Conservation (phyloP, 2,797 vertebrate species). For the Rhadinocentrus ornatus region DNA sequence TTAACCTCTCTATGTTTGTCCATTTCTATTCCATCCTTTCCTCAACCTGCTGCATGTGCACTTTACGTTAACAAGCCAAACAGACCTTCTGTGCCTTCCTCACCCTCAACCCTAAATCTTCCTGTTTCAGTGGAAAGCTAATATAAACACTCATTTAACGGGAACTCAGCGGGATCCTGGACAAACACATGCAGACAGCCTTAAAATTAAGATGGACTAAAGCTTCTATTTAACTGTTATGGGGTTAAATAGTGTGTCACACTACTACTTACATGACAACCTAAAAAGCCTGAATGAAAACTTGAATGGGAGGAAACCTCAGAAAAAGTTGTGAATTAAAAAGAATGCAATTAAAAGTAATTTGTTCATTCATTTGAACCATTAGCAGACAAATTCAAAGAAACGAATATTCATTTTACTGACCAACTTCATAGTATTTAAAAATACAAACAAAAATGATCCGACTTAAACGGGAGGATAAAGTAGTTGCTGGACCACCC, state of each 20-base stretch:
- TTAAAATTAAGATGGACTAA: conserved; percentile 7
- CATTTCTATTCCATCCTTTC: neutral
- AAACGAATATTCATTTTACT: too few species aligned
- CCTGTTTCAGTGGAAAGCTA: neutral
- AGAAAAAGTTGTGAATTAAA: neutral
- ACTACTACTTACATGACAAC: neutral
- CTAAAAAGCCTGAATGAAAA: neutral
- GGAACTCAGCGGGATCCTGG: neutral
- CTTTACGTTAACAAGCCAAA: neutral
- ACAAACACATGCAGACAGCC: conserved; percentile 10
- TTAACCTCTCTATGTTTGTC: neutral
- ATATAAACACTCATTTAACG: conserved; percentile 15
- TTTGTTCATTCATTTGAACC: too few species aligned
- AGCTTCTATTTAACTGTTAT: neutral
- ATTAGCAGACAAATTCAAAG: too few species aligned
- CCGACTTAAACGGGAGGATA: too few species aligned
- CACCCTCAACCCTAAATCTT: conserved; percentile 6
- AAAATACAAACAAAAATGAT: too few species aligned
- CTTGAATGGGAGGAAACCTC: neutral
- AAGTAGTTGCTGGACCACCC: too few species aligned
- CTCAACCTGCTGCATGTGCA: neutral
- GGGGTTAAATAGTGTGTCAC: neutral
- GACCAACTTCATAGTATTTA: too few species aligned
- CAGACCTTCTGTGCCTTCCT: neutral
- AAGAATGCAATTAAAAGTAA: neutral